phyloP scores from a whole-genome alignment of 30 jellyfish, hydroid and myxozoan species.

The Aurelia aurita region DNA sequence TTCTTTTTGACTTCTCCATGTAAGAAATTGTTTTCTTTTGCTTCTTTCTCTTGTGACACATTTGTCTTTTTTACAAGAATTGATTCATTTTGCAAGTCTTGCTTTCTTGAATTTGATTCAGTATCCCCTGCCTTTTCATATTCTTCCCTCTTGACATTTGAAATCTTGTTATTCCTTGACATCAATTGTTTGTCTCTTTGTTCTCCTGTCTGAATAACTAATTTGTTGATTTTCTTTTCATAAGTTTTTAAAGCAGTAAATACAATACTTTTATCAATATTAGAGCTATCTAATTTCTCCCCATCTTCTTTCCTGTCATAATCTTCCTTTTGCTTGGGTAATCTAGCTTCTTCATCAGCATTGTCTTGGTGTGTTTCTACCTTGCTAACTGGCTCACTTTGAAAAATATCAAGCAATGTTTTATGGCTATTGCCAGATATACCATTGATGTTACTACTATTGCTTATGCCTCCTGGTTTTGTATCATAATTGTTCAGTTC shows the following conservation, averaged over 20 bases:
- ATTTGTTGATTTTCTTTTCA: conserved; percentile 37
- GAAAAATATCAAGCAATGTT: conserved; percentile 11
- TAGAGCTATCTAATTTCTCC: background rate
- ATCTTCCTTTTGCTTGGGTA: background rate
- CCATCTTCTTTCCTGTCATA: background rate
- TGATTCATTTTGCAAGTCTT: background rate
- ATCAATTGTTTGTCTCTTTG: conserved; percentile 41
- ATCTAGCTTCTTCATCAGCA: background rate
- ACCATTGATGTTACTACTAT: too few species aligned
- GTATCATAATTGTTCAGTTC: too few species aligned
- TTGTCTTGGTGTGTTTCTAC: background rate
- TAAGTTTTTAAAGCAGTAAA: background rate
- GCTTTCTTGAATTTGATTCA: too few species aligned
- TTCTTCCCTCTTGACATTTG: background rate
- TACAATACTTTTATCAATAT: background rate
- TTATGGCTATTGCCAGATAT: background rate
- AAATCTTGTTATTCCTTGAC: background rate
- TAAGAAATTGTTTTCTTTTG: too few species aligned
- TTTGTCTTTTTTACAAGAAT: background rate
- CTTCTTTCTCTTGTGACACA: background rate
- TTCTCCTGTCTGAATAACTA: conserved; percentile 44
- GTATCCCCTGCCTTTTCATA: too few species aligned
- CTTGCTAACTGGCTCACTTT: conserved; percentile 10
- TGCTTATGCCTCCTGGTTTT: too few species aligned
- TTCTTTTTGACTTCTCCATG: background rate